Evolutionary conservation across 2,113 vertebrate species (phyloP).

Genomic region (Noctilio leporinus): DNA sequence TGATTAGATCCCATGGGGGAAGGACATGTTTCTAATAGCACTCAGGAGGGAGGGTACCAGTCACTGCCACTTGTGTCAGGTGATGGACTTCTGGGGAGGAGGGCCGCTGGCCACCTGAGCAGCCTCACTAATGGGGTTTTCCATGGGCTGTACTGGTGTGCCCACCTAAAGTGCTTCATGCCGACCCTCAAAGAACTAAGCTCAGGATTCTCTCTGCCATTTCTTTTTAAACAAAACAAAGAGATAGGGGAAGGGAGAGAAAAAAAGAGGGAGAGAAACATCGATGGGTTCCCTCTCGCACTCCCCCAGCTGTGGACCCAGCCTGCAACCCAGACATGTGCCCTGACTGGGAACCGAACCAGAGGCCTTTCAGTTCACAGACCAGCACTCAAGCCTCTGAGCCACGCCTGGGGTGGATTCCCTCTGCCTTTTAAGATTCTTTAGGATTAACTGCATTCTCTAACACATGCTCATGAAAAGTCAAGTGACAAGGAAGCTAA

Average conservation of each 20-base stretch:
- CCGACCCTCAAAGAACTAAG: neutral
- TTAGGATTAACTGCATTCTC: slow-evolving; percentile 16
- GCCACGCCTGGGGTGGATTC: too few relatives aligned
- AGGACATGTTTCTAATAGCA: neutral
- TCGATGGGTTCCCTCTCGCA: too few relatives aligned
- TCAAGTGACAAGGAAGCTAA: neutral
- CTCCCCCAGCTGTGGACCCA: too few relatives aligned
- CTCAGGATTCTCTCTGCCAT: neutral
- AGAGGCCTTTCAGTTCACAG: too few relatives aligned
- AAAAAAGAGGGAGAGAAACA: too few relatives aligned
- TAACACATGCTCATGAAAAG: neutral
- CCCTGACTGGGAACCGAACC: too few relatives aligned
- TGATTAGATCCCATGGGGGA: neutral
- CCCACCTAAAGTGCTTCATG: neutral
- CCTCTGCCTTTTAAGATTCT: neutral
- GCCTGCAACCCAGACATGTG: too few relatives aligned
- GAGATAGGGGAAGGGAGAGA: too few relatives aligned
- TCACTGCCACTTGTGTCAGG: neutral
- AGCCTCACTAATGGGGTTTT: neutral
- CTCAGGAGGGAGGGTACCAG: neutral
- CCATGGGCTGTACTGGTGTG: neutral
- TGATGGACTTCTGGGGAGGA: neutral
- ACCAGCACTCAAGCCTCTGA: too few relatives aligned
- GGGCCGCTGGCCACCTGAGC: neutral
- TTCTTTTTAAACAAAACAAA: too few relatives aligned